Percentiles rank a stretch among this genome's conserved stretches.
phyloP scores from a whole-genome alignment of 2,888 invertebrate genomes.

The Resseliella maxima region DNA sequence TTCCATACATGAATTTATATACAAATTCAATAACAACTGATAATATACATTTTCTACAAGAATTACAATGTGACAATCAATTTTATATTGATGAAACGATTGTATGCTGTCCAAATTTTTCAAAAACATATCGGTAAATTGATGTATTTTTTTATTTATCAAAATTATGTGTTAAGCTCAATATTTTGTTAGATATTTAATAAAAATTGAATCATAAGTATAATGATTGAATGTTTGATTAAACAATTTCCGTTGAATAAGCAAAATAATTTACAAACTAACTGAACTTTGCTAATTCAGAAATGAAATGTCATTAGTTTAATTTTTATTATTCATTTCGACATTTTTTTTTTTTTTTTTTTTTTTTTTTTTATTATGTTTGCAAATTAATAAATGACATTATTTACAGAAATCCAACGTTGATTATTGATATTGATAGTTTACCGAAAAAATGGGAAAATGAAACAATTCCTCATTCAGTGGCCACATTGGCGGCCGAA shows the following conservation, averaged over 20 bases:
- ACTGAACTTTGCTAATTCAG: no score
- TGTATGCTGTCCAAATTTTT: neutral
- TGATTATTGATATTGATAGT: neutral
- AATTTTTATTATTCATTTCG: no score
- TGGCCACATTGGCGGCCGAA: neutral
- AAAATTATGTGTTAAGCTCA: no score
- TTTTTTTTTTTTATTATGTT: neutral
- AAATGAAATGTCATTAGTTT: no score
- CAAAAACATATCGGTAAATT: neutral
- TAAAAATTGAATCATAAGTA: no score
- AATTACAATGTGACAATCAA: conserved; percentile 28
- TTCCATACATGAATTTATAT: neutral
- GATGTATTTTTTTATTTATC: no score
- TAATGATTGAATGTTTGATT: no score
- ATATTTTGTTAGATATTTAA: no score
- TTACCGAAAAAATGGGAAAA: neutral
- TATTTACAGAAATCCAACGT: neutral
- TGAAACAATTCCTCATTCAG: neutral
- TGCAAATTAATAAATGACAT: neutral
- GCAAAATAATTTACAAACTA: neutral
- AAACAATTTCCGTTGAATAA: no score
- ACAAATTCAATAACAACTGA: neutral
- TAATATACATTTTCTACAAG: neutral
- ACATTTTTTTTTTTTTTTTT: neutral
- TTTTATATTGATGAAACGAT: neutral